Evolutionary conservation across 2,113 vertebrate species (phyloP).

Genomic region (Lynx canadensis): DNA sequence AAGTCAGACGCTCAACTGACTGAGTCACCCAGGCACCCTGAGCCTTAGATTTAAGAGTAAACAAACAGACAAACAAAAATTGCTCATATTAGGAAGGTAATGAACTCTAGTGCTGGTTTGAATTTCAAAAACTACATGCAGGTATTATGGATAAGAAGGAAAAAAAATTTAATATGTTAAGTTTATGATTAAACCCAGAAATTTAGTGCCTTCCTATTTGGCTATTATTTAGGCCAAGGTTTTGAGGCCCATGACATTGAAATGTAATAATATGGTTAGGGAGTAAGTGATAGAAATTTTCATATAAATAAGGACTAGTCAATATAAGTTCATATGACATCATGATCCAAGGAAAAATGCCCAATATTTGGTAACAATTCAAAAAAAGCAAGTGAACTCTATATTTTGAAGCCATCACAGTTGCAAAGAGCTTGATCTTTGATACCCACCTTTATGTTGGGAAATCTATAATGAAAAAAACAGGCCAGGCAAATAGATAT

Average conservation of each 20-base stretch:
- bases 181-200: not conserved
- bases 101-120: not conserved
- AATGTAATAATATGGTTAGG: not conserved
- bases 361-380: not conserved
- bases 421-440: not conserved
- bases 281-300: not conserved
- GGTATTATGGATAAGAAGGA: not conserved
- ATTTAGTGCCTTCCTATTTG: not conserved
- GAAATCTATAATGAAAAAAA: constrained; percentile 9
- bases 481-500: not conserved
- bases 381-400: not conserved
- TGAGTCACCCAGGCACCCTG: no score
- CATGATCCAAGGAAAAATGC: not conserved
- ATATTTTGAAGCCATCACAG: not conserved
- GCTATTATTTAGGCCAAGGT: not conserved
- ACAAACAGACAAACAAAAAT: not conserved
- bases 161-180: not conserved
- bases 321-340: not conserved
- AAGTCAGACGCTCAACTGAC: no score
- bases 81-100: not conserved
- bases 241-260: not conserved
- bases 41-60: not conserved
- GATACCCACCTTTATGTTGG: not conserved
- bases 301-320: not conserved
- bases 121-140: not conserved